Evolutionary conservation across 2,888 invertebrate genomes (phyloP), one percentile per base, ranked within the genome.

Genomic region (Malthinus seriepunctatus): DNA sequence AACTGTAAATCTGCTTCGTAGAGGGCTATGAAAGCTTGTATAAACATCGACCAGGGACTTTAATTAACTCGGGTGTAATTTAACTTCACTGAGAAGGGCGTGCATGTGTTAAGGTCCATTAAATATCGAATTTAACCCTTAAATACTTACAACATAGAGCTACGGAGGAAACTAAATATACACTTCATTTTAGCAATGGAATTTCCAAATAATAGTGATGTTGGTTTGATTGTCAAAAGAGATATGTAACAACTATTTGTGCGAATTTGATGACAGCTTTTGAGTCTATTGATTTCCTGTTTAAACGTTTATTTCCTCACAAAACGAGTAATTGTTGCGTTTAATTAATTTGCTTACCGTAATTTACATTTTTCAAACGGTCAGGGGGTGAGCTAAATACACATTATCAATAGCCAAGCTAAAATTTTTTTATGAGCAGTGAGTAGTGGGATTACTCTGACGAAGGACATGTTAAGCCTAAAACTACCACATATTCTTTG

Each of bases 11-110:
- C 61, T 57, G 61, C 57, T 38, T 54, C 52, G 50, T 49, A 53
- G 56, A 23, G 54, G 54, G 53, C 33, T 23, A 23, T 5, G 23
- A 33, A 53, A 60, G 63, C 64, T 55, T 66, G 65, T 67, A 67
- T 71, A 73, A 73, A 73, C 71, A 73, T 65, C 70, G 68, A 63
- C 70, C 64, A 60, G 70, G 69, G 71, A 73, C 71, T 72, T 72
- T 73, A 73, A 73, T 73, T 73, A 73, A 73, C 72, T 69, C 71
- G 66, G 64, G 70, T 66, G 71, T 72, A 73, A 73, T 71, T 71
- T 68, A 67, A 69, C 66, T 69, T 68, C 64, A 61, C 66, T 66
- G 64, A 53, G 66, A 65, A 68, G 67, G 67, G 68, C 67, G 69
- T 69, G 66, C 64, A 65, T 66, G 63, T 65, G 66, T 67, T 65